Evolutionary conservation across 2,888 invertebrate species (phyloP).

Genomic region (Pyrocoelia pectoralis): DNA sequence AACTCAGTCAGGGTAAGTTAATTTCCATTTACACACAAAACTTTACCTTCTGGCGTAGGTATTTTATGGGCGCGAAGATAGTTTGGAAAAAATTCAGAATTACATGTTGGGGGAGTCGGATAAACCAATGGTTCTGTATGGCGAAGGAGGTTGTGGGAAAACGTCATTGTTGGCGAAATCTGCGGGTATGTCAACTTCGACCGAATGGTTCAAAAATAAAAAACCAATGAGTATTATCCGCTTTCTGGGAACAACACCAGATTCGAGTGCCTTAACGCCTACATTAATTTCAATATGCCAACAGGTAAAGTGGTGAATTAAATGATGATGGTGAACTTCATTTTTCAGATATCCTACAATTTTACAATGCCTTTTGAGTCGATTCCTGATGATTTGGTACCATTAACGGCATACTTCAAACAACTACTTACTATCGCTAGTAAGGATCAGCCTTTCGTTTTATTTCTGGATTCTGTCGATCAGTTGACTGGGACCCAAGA

Average conservation of each 20-base stretch:
- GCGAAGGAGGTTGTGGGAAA: conserved; percentile 97
- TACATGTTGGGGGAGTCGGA: conserved; percentile 87
- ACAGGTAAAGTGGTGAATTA: too few species aligned
- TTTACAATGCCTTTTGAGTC: conserved; percentile 90
- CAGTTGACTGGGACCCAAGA: conserved; percentile 94
- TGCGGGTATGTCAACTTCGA: conserved; percentile 77
- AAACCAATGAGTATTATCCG: conserved; percentile 88
- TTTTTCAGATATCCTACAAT: conserved; percentile 88
- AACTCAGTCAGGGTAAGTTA: conserved; percentile 82
- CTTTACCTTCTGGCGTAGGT: conserved; percentile 61
- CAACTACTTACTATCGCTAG: conserved; percentile 86
- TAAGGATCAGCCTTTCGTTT: conserved; percentile 82
- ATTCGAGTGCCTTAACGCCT: conserved; percentile 93
- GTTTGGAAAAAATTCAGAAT: conserved; percentile 77
- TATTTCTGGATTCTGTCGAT: conserved; percentile 96
- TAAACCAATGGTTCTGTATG: conserved; percentile 90
- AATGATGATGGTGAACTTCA: too few species aligned
- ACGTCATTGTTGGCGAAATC: conserved; percentile 94
- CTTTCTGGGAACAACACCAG: conserved; percentile 96
- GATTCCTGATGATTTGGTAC: conserved; percentile 95
- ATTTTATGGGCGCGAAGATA: conserved; percentile 92
- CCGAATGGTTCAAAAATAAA: conserved; percentile 76
- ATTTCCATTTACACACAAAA: neutral
- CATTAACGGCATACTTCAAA: conserved; percentile 95
- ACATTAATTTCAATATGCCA: conserved; percentile 95